Percentiles rank a stretch among this genome's conserved stretches.
Conservation (phyloP, 2,888 invertebrate genomes). For the Augiades crinisus region DNA sequence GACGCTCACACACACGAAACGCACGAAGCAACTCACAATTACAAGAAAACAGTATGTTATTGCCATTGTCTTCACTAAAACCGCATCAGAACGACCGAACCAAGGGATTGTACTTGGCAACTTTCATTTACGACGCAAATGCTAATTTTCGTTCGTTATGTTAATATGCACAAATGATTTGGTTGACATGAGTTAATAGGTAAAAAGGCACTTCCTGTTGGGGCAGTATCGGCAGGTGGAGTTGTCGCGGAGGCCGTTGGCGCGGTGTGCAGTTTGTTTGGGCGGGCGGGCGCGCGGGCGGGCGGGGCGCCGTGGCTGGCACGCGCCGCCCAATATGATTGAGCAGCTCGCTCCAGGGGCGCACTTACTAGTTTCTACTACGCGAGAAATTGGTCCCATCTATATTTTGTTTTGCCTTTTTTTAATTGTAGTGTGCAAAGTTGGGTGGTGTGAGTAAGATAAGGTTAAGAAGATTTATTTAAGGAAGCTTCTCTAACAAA, state of each 20-base stretch:
- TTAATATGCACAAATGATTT: neutral
- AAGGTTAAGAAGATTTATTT: no score
- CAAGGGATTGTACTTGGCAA: no score
- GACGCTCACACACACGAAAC: neutral
- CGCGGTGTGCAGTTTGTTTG: conserved; percentile 25
- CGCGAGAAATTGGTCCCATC: no score
- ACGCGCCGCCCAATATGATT: conserved; percentile 37
- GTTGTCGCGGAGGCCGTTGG: neutral
- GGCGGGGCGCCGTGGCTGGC: conserved; percentile 38
- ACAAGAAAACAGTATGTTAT: neutral
- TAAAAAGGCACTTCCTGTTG: neutral
- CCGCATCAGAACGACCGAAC: neutral
- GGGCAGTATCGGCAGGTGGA: neutral
- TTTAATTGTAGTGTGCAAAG: no score
- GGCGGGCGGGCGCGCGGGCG: neutral
- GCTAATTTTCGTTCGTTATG: neutral
- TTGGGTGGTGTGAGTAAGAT: no score
- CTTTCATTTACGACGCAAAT: neutral
- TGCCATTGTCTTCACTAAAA: neutral
- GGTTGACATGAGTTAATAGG: neutral
- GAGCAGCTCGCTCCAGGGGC: conserved; percentile 28
- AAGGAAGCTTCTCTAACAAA: no score
- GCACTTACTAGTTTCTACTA: conserved; percentile 12
- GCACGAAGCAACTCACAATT: neutral
- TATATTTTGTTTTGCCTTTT: no score